These are phyloP conservation scores for Erebia ligea DNA, from an alignment of 2,888 invertebrate species.

Conservation along the genomic window DNA sequence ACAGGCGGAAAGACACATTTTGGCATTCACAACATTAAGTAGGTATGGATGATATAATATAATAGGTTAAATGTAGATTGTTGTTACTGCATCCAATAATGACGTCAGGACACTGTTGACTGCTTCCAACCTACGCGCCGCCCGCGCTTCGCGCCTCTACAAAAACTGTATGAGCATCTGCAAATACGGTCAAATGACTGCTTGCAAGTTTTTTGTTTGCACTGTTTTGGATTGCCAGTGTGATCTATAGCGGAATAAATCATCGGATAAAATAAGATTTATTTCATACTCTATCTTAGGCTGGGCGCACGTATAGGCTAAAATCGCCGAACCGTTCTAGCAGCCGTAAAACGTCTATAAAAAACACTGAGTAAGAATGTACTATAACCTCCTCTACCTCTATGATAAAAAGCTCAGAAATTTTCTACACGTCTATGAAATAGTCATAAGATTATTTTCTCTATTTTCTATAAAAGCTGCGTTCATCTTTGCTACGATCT, in stretches of 20 bases:
- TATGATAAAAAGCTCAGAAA: too few species aligned
- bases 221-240: constrained; percentile 15
- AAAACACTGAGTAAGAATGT: too few species aligned
- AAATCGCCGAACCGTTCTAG: too few species aligned
- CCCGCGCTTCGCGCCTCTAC: constrained; percentile 32
- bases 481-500: too few species aligned
- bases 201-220: constrained; percentile 24
- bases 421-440: too few species aligned
- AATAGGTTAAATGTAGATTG: neutral
- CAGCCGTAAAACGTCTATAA: too few species aligned
- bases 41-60: neutral
- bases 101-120: constrained; percentile 54
- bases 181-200: constrained; percentile 28
- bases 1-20: too few species aligned
- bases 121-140: constrained; percentile 45
- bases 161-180: constrained; percentile 36
- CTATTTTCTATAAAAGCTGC: too few species aligned
- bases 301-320: neutral
- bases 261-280: constrained; percentile 1
- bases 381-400: too few species aligned
- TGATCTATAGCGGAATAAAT: constrained; percentile 16
- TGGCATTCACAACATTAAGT: too few species aligned
- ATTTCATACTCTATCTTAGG: neutral
- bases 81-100: constrained; percentile 21
- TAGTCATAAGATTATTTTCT: too few species aligned